Base-by-base conservation (phyloP, 2,888 invertebrate genomes). In the Punctoribates punctum region DNA sequence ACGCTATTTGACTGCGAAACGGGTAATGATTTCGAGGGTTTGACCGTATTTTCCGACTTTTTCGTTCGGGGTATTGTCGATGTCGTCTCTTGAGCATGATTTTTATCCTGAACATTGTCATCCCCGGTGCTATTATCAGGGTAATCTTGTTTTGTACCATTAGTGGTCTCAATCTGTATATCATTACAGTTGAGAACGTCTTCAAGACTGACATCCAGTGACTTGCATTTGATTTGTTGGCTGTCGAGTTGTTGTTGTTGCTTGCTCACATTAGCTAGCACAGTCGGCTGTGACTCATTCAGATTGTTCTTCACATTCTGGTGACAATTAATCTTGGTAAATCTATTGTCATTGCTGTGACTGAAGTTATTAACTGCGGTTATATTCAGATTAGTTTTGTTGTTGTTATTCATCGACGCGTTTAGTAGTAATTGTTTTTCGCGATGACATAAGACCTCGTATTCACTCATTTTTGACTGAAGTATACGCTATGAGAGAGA, bases 401-500 rank as follows among this genome's bases (percentile, higher is more conserved):
- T 73, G 57, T 27, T 38, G 34, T 11, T 29, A 27, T 23, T 25
- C 27, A 70, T 23, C 23, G 75, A 67, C 20, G 72, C 70, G 51
- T 46, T 70, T 3, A 75, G 77, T 54, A 79, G 70, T 65, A 89
- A 88, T 88, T 80, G 80, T 51, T 77, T 77, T 75, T 81, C 81
- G 62, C 79, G 78, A 67, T 81, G 79, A 77, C 80, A 80, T 15
- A 81, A 75, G 65, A 79, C 77, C 54, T 81, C 79, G 34, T 80
- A 78, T 75, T 81, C 80, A 93, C 74, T 75, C 23, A 79, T 89
- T 84, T 94, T 93, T 65, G 88, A 88, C 84, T 94, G 93, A 29
- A 95, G 85, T 48, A 91, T 87, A 81, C 92, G 88, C 85, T 94
- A n/a, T n/a, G n/a, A n/a, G n/a, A n/a, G n/a, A n/a, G n/a, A 60